These are phyloP conservation scores for Anseranas semipalmata DNA, from an alignment of 2,113 vertebrate species.

Conservation along the genomic window DNA sequence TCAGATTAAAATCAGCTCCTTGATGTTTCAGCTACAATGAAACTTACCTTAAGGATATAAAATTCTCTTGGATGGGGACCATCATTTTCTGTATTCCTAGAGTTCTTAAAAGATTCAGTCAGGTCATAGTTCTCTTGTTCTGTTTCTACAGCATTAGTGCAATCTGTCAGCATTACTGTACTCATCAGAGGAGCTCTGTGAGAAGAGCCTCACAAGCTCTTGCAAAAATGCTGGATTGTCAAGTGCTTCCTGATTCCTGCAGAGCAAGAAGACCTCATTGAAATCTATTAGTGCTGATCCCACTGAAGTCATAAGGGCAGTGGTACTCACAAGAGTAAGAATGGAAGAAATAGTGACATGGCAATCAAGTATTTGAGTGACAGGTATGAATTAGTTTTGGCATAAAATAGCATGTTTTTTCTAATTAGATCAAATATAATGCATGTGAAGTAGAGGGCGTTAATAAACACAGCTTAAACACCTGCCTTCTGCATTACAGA, in stretches of 20 bases:
- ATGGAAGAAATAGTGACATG: background rate
- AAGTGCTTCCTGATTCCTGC: background rate
- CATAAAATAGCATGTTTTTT: background rate
- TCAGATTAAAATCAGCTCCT: background rate
- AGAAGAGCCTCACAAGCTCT: background rate
- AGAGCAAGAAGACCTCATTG: background rate
- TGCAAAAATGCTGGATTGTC: background rate
- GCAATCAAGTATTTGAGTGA: background rate
- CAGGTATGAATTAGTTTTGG: background rate
- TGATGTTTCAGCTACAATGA: background rate
- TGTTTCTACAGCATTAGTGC: background rate
- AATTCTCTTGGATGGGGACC: background rate
- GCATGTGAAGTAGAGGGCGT: background rate
- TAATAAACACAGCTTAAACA: background rate
- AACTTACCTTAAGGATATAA: background rate
- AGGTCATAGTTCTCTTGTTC: background rate
- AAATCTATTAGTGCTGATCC: background rate
- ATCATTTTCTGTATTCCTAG: background rate
- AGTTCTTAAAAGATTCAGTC: accelerated
- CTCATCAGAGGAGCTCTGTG: background rate
- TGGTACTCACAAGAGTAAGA: background rate
- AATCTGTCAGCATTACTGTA: background rate
- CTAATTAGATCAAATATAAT: background rate
- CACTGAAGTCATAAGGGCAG: background rate
- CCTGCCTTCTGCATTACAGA: background rate